Conservation (phyloP, 2,888 invertebrate genomes). For the Eristalinus aeneus region DNA sequence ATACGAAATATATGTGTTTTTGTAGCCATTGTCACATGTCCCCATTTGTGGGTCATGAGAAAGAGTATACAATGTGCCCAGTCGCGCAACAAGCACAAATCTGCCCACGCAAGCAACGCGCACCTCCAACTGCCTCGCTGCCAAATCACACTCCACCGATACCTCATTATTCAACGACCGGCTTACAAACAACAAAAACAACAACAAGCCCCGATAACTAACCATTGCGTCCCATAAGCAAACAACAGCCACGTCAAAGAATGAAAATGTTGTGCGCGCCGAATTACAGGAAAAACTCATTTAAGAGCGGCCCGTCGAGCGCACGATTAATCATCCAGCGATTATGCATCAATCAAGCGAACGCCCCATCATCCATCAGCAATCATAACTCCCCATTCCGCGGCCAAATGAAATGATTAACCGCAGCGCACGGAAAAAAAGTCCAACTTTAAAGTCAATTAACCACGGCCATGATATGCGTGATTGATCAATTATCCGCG, state of each 20-base stretch:
- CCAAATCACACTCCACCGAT: background rate
- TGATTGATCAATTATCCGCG: conserved; percentile 63
- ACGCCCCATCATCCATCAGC: conserved; percentile 64
- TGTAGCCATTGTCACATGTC: too few species aligned
- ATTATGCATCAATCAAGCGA: conserved; percentile 66
- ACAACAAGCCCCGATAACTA: background rate
- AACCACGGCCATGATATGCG: conserved; percentile 59
- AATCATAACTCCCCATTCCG: conserved; percentile 59
- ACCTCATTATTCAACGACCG: background rate
- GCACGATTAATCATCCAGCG: conserved; percentile 64
- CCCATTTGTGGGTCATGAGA: too few species aligned
- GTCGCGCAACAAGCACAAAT: background rate
- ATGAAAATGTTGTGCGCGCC: background rate
- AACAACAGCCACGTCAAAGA: conserved; percentile 16
- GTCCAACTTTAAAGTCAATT: conserved; percentile 57
- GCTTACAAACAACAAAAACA: background rate
- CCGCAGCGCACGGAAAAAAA: conserved; percentile 16
- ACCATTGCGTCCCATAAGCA: background rate
- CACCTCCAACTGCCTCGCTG: background rate
- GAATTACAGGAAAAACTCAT: conserved; percentile 8
- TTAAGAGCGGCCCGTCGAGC: conserved; percentile 41
- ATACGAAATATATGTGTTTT: too few species aligned
- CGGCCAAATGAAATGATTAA: conserved; percentile 60
- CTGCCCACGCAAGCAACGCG: background rate
- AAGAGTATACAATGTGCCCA: too few species aligned